Evolutionary conservation across 2,113 vertebrate species (phyloP).

Genomic region (Corvus moneduloides): DNA sequence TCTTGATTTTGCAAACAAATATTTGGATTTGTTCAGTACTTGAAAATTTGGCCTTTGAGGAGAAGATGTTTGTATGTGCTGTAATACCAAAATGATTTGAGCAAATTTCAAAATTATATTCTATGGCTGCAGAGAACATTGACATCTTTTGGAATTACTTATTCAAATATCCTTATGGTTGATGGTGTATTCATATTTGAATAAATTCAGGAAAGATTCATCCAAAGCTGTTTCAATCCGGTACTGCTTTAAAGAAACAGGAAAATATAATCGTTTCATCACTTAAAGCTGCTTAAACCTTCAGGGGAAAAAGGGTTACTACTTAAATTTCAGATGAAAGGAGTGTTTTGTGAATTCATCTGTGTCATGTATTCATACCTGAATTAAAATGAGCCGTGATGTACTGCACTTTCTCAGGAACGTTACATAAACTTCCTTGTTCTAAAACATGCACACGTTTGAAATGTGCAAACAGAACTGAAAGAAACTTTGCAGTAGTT

Average conservation of each 20-base stretch:
- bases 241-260: constrained; percentile 36
- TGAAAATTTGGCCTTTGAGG: not conserved
- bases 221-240: not conserved
- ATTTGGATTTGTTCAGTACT: not conserved
- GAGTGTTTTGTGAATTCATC: constrained; percentile 78
- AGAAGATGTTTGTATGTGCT: not conserved
- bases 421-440: constrained; percentile 78
- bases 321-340: constrained; percentile 73
- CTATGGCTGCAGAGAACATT: not conserved
- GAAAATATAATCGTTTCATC: constrained; percentile 58
- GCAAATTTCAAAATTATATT: not conserved
- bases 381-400: constrained; percentile 73
- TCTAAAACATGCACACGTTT: constrained; percentile 58
- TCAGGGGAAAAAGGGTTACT: constrained; percentile 54
- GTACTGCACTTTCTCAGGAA: constrained; percentile 66
- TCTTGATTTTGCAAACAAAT: not conserved
- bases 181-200: not conserved
- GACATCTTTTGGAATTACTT: constrained; percentile 6
- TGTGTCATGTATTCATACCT: constrained; percentile 75
- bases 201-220: constrained; percentile 15
- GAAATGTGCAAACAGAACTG: constrained; percentile 68
- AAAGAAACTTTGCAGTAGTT: constrained; percentile 71
- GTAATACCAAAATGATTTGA: not conserved
- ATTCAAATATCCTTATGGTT: not conserved
- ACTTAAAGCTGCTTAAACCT: constrained; percentile 64